A percentile compares a stretch with the other conserved stretches of the same genome.
Conservation (phyloP, 2,797 vertebrate species). For the Paramormyrops hopkinsi region DNA sequence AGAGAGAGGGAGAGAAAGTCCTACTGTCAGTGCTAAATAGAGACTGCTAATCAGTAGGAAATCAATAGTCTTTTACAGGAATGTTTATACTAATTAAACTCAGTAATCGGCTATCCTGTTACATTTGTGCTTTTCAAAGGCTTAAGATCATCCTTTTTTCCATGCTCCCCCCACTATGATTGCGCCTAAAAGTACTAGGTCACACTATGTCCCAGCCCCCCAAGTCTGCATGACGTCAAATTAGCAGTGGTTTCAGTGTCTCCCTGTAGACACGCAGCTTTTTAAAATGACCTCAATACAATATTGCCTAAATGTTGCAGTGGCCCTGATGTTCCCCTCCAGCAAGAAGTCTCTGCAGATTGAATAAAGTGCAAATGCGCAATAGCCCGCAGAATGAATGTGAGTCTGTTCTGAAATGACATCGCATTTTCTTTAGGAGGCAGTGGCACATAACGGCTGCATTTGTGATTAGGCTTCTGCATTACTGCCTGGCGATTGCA, state of each 20-base stretch:
- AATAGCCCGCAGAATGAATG: neutral
- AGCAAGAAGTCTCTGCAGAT: slow-evolving; percentile 31
- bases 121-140: slow-evolving; percentile 20
- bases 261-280: slow-evolving; percentile 44
- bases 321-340: slow-evolving; percentile 51
- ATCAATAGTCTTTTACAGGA: slow-evolving; percentile 46
- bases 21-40: slow-evolving; percentile 1
- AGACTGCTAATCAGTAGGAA: slow-evolving; percentile 38
- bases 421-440: neutral
- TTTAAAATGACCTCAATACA: slow-evolving; percentile 57
- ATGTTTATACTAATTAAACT: slow-evolving; percentile 45
- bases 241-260: slow-evolving; percentile 54
- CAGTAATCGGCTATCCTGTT: neutral
- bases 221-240: slow-evolving; percentile 42
- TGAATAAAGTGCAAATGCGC: slow-evolving; percentile 32
- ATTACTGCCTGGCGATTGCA: neutral
- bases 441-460: neutral
- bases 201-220: slow-evolving; percentile 19
- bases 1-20: slow-evolving; percentile 7
- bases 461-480: neutral
- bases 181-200: slow-evolving; percentile 38
- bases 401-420: slow-evolving; percentile 1
- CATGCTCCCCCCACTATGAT: slow-evolving; percentile 9
- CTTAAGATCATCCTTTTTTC: neutral
- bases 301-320: slow-evolving; percentile 38